Base-by-base conservation (phyloP, 2,113 vertebrate genomes). In the Lagenorhynchus albirostris region DNA sequence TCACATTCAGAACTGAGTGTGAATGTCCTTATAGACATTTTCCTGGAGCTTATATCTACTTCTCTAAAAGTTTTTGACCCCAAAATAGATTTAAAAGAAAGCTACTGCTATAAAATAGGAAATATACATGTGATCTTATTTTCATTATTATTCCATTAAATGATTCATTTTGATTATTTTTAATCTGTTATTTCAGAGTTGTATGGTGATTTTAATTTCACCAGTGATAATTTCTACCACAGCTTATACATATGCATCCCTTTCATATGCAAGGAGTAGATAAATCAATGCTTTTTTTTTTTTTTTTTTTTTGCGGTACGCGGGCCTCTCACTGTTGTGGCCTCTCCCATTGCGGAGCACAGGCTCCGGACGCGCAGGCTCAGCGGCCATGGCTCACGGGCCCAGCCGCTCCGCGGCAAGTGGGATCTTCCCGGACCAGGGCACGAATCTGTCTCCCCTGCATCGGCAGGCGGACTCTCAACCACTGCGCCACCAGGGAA, bases 141-240 rank as follows among this genome's bases (percentile, higher is more conserved):
- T 94, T 95, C 33, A 67, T 85, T 79, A 63, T 91, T 81, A 65
- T 79, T 83, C 31, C 41, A 83, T 63, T 89, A 93, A 81, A 74
- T 92, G 26, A 77, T 33, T 88, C 3, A 41, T 85, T 82, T 96
- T 47, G 13, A 67, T 97, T 73, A 53, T 71, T 89, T 95, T 74
- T 65, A 63, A 65, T 23, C 26, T 80, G 15, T 63, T 94, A 86
- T 44, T 96, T 95, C 50, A 81, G 83, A 70, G 18, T 44, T 67
- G 38, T n/a, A n/a, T 4, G 21, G 5, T 62, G 58, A 18, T 92
- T 90, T 89, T 88, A 86, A 96, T 74, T 38, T 95, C 14, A 44
- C 20, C 10, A 2, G 14, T n/a, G 41, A 33, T 65, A 44, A 74
- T 41, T 84, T 55, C 21, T 70, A 82, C 29, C 18, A 31, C 11